phyloP scores from a whole-genome alignment of 2,888 invertebrate species.

The Lathronympha strigana region DNA sequence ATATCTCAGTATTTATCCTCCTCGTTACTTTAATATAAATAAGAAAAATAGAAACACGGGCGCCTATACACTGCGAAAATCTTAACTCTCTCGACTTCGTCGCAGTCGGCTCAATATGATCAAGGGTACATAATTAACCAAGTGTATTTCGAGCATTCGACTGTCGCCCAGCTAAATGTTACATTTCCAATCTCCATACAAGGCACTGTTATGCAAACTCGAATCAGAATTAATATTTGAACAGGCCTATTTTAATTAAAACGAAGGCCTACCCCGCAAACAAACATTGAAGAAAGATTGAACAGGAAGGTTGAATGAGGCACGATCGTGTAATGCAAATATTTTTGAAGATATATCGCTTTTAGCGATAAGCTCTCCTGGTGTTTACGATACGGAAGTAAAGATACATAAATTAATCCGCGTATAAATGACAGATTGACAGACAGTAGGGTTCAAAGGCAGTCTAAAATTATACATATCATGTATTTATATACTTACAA shows the following conservation, averaged over 20 bases:
- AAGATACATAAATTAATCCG: no score
- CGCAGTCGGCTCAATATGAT: no score
- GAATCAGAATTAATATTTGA: constrained; percentile 35
- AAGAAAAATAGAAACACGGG: no score
- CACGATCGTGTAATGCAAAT: constrained; percentile 3
- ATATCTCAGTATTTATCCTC: no score
- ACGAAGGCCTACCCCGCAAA: constrained; percentile 14
- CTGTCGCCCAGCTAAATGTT: constrained; percentile 1
- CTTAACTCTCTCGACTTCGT: no score
- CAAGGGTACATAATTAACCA: no score
- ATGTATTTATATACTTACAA: neutral
- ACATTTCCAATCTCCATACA: constrained; percentile 15
- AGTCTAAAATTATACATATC: no score
- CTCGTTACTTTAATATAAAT: no score
- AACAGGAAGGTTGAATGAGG: constrained; percentile 5
- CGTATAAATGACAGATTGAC: neutral
- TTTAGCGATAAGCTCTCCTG: no score
- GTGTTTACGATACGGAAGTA: no score
- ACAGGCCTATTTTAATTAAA: constrained; percentile 47
- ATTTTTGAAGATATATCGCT: no score
- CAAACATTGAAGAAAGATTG: constrained; percentile 23
- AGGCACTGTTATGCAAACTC: constrained; percentile 30
- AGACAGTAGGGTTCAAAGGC: neutral
- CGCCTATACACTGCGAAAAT: no score
- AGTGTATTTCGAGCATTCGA: neutral